phyloP scores from a whole-genome alignment of 2,113 vertebrate species.

The Merops nubicus region DNA sequence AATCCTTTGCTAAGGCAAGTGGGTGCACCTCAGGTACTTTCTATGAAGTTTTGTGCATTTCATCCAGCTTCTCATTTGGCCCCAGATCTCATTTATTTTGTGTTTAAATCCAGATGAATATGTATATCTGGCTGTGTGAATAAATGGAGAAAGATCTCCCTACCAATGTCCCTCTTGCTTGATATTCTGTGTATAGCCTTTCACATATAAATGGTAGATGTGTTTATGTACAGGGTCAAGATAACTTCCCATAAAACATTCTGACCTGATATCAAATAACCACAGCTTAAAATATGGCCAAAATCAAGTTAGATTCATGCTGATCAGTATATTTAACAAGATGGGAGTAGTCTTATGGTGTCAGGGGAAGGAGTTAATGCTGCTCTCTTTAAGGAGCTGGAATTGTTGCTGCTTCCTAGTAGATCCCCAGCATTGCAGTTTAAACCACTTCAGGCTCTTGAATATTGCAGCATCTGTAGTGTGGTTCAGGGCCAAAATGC shows the following conservation, averaged over 20 bases:
- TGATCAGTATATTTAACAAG: background rate
- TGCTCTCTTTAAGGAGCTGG: background rate
- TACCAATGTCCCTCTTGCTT: background rate
- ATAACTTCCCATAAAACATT: background rate
- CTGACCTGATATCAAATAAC: background rate
- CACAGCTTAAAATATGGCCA: background rate
- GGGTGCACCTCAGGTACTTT: background rate
- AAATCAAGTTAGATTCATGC: background rate
- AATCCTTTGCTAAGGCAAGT: background rate
- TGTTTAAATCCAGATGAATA: background rate
- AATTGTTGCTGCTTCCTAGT: background rate
- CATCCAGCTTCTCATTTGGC: background rate
- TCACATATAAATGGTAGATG: background rate
- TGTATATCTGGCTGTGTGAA: background rate
- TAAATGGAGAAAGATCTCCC: background rate
- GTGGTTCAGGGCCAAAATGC: conserved; percentile 29
- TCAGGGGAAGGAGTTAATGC: background rate
- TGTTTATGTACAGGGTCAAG: background rate
- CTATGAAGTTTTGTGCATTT: background rate
- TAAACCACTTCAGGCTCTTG: conserved; percentile 22
- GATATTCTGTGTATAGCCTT: background rate
- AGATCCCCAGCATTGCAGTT: background rate
- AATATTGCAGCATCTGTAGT: conserved; percentile 35
- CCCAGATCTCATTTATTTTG: background rate
- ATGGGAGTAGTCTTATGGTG: fast-evolving